Evolutionary conservation across 2,797 vertebrate species (phyloP).

Genomic region (Halcyon smyrnensis): DNA sequence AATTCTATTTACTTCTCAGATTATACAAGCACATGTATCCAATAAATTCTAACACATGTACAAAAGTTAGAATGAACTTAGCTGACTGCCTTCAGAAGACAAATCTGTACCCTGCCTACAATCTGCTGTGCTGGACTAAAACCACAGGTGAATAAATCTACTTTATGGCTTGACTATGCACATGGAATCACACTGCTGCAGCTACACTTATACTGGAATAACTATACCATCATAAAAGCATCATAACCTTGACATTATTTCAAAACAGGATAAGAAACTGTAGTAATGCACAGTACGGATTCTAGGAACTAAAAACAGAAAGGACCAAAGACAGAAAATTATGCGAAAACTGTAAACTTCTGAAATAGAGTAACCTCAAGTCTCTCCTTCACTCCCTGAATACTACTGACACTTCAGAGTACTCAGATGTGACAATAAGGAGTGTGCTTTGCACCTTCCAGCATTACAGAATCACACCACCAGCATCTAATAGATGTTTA

Average conservation of each 20-base stretch:
- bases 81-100: background rate
- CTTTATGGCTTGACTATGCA: background rate
- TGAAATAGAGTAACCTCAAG: background rate
- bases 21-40: background rate
- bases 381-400: background rate
- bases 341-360: background rate
- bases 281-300: background rate
- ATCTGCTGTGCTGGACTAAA: background rate
- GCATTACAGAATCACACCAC: background rate
- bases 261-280: background rate
- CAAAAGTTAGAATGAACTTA: slow-evolving; percentile 34
- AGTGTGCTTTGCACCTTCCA: background rate
- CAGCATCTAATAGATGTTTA: background rate
- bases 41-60: slow-evolving; percentile 45
- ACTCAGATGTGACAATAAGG: background rate
- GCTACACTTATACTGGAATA: background rate
- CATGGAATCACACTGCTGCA: background rate
- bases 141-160: background rate
- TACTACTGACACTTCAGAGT: background rate
- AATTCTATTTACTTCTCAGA: slow-evolving; percentile 45
- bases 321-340: background rate
- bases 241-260: background rate
- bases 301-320: background rate
- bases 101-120: background rate
- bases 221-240: background rate